Evolutionary conservation across 2,888 invertebrate species (phyloP).

Genomic region (Leucophenga montana): DNA sequence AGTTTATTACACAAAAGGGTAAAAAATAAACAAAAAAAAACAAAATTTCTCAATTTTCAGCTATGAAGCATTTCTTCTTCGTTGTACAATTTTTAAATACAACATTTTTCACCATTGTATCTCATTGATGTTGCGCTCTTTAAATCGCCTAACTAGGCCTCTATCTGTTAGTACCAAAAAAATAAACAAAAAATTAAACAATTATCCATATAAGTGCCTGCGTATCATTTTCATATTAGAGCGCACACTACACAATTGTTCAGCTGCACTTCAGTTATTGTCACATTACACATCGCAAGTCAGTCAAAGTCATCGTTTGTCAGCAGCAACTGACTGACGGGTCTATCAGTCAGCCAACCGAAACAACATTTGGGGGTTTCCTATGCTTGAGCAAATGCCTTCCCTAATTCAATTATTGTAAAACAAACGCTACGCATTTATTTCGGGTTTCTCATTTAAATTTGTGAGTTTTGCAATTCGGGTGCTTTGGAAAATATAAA

Average conservation of each 20-base stretch:
- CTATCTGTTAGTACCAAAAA: neutral
- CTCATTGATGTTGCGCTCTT: conserved; percentile 12
- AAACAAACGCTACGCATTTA: neutral
- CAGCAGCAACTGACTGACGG: neutral
- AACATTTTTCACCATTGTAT: no score
- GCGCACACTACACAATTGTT: conserved; percentile 19
- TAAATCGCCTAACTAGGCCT: conserved; percentile 29
- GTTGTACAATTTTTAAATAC: neutral
- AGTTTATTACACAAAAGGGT: conserved; percentile 12
- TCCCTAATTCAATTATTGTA: conserved; percentile 17
- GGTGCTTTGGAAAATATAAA: neutral
- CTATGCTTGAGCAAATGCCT: neutral
- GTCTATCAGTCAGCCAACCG: neutral
- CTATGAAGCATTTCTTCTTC: neutral
- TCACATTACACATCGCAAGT: neutral
- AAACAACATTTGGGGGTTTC: neutral
- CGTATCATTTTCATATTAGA: conserved; percentile 54
- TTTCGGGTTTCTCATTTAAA: no score
- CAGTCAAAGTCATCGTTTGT: neutral
- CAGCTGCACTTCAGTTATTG: conserved; percentile 6
- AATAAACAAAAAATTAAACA: no score
- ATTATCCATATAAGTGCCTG: neutral
- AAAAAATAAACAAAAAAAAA: conserved; percentile 5
- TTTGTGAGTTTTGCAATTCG: neutral
- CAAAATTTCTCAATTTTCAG: conserved; percentile 19